These are phyloP conservation scores for Phymanthus crucifer DNA, from an alignment of 92 coral and sea anemone genomes.

Conservation along the genomic window DNA sequence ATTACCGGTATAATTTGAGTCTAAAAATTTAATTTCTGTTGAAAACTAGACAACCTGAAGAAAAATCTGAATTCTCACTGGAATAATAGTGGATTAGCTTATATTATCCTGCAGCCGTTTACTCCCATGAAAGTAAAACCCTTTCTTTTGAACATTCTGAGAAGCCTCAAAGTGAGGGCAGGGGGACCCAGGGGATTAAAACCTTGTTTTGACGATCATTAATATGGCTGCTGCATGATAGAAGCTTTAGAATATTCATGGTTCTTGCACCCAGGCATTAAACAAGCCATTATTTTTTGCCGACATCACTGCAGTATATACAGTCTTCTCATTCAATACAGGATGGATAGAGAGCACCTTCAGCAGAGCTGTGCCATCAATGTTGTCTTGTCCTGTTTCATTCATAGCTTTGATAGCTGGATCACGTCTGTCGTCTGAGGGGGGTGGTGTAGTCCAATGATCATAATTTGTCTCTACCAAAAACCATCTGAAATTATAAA, in stretches of 20 bases:
- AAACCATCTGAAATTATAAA: conserved; percentile 58
- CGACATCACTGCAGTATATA: conserved; percentile 81
- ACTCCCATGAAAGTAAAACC: no score
- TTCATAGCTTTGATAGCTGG: conserved; percentile 74
- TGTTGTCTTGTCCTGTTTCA: conserved; percentile 65
- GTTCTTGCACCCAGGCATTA: conserved; percentile 75
- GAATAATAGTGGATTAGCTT: no score
- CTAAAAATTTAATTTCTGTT: no score
- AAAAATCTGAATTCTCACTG: no score
- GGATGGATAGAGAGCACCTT: conserved; percentile 69
- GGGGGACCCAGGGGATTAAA: no score
- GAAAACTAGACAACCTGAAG: no score
- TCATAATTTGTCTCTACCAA: conserved; percentile 95
- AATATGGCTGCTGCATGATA: no score
- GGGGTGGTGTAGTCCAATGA: conserved; percentile 91
- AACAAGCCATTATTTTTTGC: conserved; percentile 73
- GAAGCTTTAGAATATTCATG: conserved; percentile 14
- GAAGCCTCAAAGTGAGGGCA: no score
- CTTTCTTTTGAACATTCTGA: no score
- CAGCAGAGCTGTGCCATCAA: conserved; percentile 57
- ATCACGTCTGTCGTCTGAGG: conserved; percentile 82
- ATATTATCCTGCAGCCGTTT: no score
- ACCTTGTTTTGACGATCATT: no score
- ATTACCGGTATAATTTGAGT: no score
- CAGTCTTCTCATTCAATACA: conserved; percentile 59